Evolutionary conservation across 2,888 invertebrate species (phyloP), one percentile per base, ranked within the genome.

Genomic region (Eupithecia dodoneata): DNA sequence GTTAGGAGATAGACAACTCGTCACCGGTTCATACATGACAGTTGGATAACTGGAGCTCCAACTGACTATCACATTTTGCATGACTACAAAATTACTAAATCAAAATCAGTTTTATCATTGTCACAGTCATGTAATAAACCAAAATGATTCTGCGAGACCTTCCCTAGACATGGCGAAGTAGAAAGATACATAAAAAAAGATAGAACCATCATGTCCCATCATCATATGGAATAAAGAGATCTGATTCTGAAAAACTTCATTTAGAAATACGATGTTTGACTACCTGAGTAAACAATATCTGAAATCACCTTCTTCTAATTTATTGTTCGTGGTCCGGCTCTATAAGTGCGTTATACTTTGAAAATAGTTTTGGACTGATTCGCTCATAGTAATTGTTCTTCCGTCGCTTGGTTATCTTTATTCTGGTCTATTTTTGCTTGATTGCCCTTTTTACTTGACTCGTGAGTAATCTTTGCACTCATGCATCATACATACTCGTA

Each of bases 1-100:
- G 85, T 86, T 87, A 86, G 86, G 87, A 85, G 85, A 85, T 84
- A 81, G 84, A 83, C 84, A 84, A 79, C 83, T 86, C 84, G 82
- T 83, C 84, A 86, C 77, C 78, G 81, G 78, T 78, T 83, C 81
- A 84, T 83, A 78, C 81, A 84, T 83, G 79, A 77, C 80, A 76
- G 73, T 79, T 77, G 73, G 80, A 82, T 83, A 79, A 81, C 76
- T 79, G 47, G 65, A 73, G 71, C 45, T 30, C 30, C 30, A 30
- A 30, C 30, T 49, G 59, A 75, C 71, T 67, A 78, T 59, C 55
- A 70, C 55, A 71, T 66, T 65, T 75, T 69, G 30, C 18, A 69
- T 63, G 52, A 65, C 44, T 63, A 55, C 30, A 66, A 66, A 30
- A 47, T 72, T 47, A 73, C 66, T 45, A 71, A 47, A 30, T 45